Evolutionary conservation across 1,140 invertebrate genomes (phyloP), one percentile per base, ranked within the genome.

Genomic region (Sogatella furcifera): DNA sequence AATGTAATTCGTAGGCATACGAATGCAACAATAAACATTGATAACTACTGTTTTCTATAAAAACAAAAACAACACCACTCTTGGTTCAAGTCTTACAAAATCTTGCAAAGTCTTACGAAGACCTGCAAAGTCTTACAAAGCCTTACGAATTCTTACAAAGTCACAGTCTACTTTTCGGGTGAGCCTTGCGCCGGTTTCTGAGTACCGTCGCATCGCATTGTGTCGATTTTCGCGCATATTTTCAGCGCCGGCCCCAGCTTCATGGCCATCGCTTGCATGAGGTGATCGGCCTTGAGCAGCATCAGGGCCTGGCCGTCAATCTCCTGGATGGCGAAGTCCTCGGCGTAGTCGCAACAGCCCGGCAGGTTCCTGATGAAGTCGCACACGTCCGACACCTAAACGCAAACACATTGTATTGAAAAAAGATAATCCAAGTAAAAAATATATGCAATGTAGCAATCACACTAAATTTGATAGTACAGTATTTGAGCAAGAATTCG

Each of bases 241-340:
- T 98, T 98, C 14, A 97, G 76, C 0, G 94, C 94, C 0, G 94
- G 94, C 1, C 94, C 95, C 0, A 97, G 79, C 70, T 96, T 96
- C 81, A 97, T 96, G 38, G 85, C 88, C 84, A 98, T 94, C 5
- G 92, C 89, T 28, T 87, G 88, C 79, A 97, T 95, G 10, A 98
- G 75, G 76, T 98, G 93, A 69, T 97, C 92, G 62, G 93, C 92
- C 71, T 94, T 93, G n/a, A 97, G 81, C 49, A 97, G 76, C 78
- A 97, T 82, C 19, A 98, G 73, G 6, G 94, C 94, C 71, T 97
- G 92, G 0, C 94, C 94, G 70, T 97, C 94, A 64, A 98, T 97
- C 75, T 97, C 94, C 71, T 97, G 93, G 55, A 90, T 84, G 1
- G 87, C 82, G 77, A 98, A 98, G 71, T 97, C 94, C 70, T 97